These are phyloP conservation scores for Phycodurus eques DNA, from an alignment of 2,113 vertebrate species.

Conservation along the genomic window DNA sequence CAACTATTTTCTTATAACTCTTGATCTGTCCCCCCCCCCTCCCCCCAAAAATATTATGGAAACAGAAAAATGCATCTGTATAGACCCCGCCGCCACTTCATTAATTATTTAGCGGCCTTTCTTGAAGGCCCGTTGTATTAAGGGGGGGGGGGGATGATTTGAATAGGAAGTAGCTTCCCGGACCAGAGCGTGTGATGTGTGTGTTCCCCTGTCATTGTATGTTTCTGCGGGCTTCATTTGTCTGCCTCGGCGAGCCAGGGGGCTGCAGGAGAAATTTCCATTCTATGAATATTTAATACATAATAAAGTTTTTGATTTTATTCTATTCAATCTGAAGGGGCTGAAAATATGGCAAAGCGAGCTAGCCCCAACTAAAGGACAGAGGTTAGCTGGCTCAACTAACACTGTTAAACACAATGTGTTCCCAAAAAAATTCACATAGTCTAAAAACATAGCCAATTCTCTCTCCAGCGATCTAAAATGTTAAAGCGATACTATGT, in stretches of 20 bases:
- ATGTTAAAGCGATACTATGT: not conserved
- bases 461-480: not conserved
- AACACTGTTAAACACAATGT: constrained; percentile 13
- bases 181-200: constrained; percentile 61
- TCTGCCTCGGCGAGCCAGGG: constrained; percentile 63
- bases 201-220: constrained; percentile 69
- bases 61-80: constrained; percentile 54
- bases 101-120: constrained; percentile 70
- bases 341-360: constrained; percentile 53
- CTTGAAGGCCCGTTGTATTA: constrained; percentile 64
- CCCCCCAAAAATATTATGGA: constrained; percentile 45
- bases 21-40: constrained; percentile 33
- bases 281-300: constrained; percentile 76
- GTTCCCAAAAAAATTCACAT: no score
- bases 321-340: constrained; percentile 62
- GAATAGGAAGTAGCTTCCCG: constrained; percentile 67
- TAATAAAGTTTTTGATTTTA: constrained; percentile 74
- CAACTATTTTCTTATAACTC: constrained; percentile 45
- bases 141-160: constrained; percentile 54
- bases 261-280: constrained; percentile 72
- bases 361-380: constrained; percentile 57
- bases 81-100: constrained; percentile 57
- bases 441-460: no score
- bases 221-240: constrained; percentile 67
- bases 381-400: constrained; percentile 42